phyloP scores from a whole-genome alignment of 2,888 invertebrate genomes.

The Tineola bisselliella region DNA sequence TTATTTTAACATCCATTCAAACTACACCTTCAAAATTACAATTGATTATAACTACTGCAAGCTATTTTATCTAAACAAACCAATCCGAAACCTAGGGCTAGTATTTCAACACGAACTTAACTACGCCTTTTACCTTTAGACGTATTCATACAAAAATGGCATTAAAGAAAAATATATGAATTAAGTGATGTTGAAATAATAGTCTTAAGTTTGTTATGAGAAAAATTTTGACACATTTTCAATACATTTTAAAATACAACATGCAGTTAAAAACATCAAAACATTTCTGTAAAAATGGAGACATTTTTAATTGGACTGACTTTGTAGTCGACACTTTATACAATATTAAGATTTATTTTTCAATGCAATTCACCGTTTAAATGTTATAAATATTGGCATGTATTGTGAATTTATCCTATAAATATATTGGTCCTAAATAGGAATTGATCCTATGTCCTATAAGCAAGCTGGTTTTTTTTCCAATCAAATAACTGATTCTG shows the following conservation, averaged over 20 bases:
- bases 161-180: neutral
- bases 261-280: neutral
- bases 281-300: neutral
- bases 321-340: neutral
- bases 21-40: conserved; percentile 66
- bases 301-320: neutral
- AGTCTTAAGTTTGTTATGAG: conserved; percentile 42
- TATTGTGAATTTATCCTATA: too few species aligned
- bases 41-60: conserved; percentile 65
- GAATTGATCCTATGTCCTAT: too few species aligned
- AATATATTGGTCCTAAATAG: too few species aligned
- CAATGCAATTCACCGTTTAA: too few species aligned
- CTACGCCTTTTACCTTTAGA: neutral
- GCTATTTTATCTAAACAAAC: conserved; percentile 35
- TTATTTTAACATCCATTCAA: conserved; percentile 34
- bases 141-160: too few species aligned
- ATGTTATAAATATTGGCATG: too few species aligned
- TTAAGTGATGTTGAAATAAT: conserved; percentile 21
- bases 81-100: neutral
- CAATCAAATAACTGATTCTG: too few species aligned
- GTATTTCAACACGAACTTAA: neutral
- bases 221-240: conserved; percentile 59
- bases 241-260: conserved; percentile 29
- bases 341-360: neutral
- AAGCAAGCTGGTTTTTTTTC: too few species aligned